Evolutionary conservation across 1,140 invertebrate species (phyloP), one percentile per base, ranked within the genome.

Genomic region (Leptonema lineaticorne): DNA sequence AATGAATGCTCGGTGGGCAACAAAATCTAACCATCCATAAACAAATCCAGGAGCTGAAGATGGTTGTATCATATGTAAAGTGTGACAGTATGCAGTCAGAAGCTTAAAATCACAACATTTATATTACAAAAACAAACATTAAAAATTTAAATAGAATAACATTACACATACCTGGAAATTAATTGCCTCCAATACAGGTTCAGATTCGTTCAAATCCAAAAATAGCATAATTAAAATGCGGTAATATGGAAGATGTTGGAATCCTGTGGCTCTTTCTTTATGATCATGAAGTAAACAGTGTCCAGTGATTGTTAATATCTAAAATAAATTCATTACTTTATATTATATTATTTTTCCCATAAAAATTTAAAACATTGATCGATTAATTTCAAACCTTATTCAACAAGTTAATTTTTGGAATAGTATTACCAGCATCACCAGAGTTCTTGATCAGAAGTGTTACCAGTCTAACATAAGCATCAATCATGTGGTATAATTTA

Each of bases 211-310:
- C 63, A 99, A 86, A 77, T 99, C 97, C 48, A 98, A 88, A 78
- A 99, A 98, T 0, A 99, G 85, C 88, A 97, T 97, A 48, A 98
- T 94, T 63, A 99, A 94, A 67, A 99, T 94, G 24, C 98, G 85
- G 76, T 99, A 96, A 81, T 99, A 99, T 0, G 97, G 95, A 63
- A 99, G 82, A 78, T 98, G 96, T 75, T 98, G 95, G 81, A 99
- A 99, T 58, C 96, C 94, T 0, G 85, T 85, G 80, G 90, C 80
- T 72, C 90, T 83, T 81, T 90, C 88, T 68, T 98, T 97, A 74
- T 99, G 97, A 78, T 99, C 97, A 79, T 96, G 93, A 1, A 98
- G 82, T 37, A 99, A 81, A 22, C 97, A 95, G 0, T 95, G 95
- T 14, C 96, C 93, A 1, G 99, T 92, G 72, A 99, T 97, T 14